Conservation (phyloP, 2,797 vertebrate genomes). For the Podargus strigoides region DNA sequence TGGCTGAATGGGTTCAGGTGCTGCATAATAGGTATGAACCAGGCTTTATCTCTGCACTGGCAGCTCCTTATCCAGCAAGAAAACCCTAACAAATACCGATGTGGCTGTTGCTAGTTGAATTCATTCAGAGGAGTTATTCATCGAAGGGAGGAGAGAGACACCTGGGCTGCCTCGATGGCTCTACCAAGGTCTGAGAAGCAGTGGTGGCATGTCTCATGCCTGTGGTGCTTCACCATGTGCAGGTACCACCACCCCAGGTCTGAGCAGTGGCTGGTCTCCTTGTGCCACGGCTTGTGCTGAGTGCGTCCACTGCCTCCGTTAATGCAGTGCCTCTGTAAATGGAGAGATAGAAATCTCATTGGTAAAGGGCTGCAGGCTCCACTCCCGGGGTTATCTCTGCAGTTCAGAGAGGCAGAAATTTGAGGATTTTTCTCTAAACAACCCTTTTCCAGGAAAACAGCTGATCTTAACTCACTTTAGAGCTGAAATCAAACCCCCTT, state of each 20-base stretch:
- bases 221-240: fast-evolving
- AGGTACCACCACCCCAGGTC: fast-evolving
- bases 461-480: background rate
- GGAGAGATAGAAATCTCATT: background rate
- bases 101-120: background rate
- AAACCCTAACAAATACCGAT: background rate
- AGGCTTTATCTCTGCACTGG: background rate
- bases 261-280: background rate
- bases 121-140: background rate
- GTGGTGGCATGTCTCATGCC: background rate
- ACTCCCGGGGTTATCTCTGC: background rate
- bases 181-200: background rate
- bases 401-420: background rate
- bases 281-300: fast-evolving
- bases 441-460: background rate
- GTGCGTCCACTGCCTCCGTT: background rate
- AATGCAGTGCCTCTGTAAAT: background rate
- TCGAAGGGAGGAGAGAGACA: background rate
- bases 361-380: background rate
- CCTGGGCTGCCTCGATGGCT: background rate
- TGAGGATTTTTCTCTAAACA: background rate
- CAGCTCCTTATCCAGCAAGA: background rate
- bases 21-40: slow-evolving; percentile 13
- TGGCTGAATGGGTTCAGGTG: slow-evolving; percentile 65
- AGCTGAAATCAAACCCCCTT: background rate